phyloP scores from a whole-genome alignment of 2,113 vertebrate genomes.

The Trogon surrucura region DNA sequence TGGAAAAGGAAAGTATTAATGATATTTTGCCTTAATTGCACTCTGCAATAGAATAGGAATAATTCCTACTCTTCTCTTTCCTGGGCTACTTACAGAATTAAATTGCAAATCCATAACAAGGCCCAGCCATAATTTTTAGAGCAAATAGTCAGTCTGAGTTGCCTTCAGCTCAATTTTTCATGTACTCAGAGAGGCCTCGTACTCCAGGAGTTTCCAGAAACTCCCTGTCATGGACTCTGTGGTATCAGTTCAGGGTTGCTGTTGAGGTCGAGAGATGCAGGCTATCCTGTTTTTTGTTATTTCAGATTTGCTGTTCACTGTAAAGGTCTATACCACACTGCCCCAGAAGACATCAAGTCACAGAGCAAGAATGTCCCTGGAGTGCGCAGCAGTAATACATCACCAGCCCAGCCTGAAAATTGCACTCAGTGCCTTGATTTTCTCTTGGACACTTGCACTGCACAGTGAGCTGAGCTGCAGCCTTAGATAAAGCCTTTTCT shows the following conservation, averaged over 20 bases:
- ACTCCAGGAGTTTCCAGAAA: not conserved
- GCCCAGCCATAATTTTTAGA: not conserved
- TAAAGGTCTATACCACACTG: fast-evolving
- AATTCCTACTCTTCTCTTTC: not conserved
- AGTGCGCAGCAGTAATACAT: not conserved
- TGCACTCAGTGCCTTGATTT: not conserved
- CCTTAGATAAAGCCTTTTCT: not conserved
- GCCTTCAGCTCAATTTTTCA: not conserved
- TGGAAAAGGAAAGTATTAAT: not conserved
- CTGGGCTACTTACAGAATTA: not conserved
- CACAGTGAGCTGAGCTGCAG: not conserved
- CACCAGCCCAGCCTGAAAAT: not conserved
- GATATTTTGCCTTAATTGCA: not conserved
- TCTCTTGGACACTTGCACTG: not conserved
- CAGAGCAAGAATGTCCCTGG: not conserved
- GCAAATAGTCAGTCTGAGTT: not conserved
- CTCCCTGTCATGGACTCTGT: not conserved
- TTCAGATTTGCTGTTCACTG: not conserved
- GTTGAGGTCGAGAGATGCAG: not conserved
- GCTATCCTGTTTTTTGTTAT: not conserved
- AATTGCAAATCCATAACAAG: not conserved
- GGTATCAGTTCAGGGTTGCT: not conserved
- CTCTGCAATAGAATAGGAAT: not conserved
- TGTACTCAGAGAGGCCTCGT: not conserved
- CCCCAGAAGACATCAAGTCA: not conserved